These are phyloP conservation scores for Mungos mungo DNA, from an alignment of 2,113 vertebrate species.

Conservation along the genomic window DNA sequence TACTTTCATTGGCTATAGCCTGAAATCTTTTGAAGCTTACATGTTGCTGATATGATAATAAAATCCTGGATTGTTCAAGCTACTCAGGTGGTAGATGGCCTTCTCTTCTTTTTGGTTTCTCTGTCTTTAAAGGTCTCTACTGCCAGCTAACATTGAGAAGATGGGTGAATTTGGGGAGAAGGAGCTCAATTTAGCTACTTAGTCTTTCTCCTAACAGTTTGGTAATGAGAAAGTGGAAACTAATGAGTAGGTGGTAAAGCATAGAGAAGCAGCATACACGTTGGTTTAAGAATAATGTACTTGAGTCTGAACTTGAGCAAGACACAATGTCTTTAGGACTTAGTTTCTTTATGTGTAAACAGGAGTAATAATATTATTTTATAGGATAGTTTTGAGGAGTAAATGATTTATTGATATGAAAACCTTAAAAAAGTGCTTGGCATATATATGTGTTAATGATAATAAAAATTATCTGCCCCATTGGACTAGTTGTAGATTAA, in stretches of 20 bases:
- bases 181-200: neutral
- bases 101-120: neutral
- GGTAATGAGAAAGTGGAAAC: neutral
- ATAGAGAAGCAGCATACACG: neutral
- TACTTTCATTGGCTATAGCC: neutral
- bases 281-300: neutral
- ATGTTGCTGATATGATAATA: neutral
- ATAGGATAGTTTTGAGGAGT: neutral
- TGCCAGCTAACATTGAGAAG: neutral
- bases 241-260: neutral
- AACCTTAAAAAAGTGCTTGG: neutral
- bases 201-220: neutral
- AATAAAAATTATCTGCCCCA: neutral
- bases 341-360: constrained; percentile 8
- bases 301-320: constrained; percentile 5
- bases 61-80: neutral
- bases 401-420: neutral
- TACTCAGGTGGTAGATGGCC: neutral
- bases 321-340: neutral
- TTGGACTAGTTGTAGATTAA: neutral
- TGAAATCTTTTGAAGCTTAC: neutral
- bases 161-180: neutral
- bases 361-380: neutral
- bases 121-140: neutral
- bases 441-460: neutral